Evolutionary conservation across 2,888 invertebrate species (phyloP).

Genomic region (Sphinx pinastri): DNA sequence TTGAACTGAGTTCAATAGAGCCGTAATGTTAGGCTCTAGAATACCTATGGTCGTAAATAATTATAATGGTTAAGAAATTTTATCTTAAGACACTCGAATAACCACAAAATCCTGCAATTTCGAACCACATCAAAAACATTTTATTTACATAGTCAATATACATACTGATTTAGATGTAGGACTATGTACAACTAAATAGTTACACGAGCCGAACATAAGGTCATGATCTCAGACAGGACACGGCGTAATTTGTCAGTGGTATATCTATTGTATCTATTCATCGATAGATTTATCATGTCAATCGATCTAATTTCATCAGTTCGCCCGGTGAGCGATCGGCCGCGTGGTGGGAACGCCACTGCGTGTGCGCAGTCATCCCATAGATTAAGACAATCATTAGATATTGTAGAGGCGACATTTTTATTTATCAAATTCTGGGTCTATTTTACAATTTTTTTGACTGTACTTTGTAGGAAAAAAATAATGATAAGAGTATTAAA

Average conservation of each 20-base stretch:
- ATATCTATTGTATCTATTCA: conserved; percentile 69
- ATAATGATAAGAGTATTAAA: too few relatives aligned
- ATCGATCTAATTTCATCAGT: conserved; percentile 83
- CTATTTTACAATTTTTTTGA: background rate
- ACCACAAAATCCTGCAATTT: background rate
- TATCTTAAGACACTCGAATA: too few relatives aligned
- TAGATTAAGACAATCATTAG: background rate
- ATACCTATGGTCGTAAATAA: too few relatives aligned
- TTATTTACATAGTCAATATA: background rate
- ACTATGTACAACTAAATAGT: background rate
- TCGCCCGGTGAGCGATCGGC: conserved; percentile 75
- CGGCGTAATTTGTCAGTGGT: conserved; percentile 79
- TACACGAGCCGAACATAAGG: conserved; percentile 6
- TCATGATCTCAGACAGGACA: conserved; percentile 57
- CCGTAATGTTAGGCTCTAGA: too few relatives aligned
- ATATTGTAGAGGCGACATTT: conserved; percentile 15
- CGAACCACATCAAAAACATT: background rate
- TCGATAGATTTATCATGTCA: conserved; percentile 81
- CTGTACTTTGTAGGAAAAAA: background rate
- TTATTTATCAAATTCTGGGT: background rate
- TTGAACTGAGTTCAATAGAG: too few relatives aligned
- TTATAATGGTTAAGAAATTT: too few relatives aligned
- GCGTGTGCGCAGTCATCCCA: conserved; percentile 76
- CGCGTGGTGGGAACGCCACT: conserved; percentile 80
- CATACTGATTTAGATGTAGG: background rate